These are phyloP conservation scores for Merops nubicus DNA, from an alignment of 2,113 vertebrate species.

Conservation along the genomic window DNA sequence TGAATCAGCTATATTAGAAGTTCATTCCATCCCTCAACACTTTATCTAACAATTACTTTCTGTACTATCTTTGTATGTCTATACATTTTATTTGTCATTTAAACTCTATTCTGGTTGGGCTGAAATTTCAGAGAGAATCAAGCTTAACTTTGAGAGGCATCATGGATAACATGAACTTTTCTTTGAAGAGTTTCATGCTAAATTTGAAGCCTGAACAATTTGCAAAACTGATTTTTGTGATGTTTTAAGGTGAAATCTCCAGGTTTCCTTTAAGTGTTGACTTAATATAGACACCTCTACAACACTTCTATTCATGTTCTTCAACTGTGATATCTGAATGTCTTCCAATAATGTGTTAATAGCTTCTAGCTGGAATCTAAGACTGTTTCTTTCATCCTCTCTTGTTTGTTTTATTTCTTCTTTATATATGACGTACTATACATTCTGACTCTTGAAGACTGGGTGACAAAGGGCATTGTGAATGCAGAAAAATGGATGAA, in stretches of 20 bases:
- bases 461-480: neutral
- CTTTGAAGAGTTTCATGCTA: neutral
- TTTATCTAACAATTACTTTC: neutral
- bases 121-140: neutral
- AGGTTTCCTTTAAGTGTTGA: neutral
- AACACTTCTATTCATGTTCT: neutral
- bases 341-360: neutral
- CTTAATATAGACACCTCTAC: neutral
- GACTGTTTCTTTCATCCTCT: neutral
- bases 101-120: neutral
- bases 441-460: neutral
- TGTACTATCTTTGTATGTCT: neutral
- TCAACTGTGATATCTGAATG: neutral
- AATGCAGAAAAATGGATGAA: neutral
- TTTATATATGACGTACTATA: neutral
- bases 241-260: neutral
- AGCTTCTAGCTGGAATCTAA: neutral
- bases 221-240: neutral
- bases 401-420: neutral
- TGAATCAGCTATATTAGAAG: neutral
- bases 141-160: neutral
- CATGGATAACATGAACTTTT: neutral
- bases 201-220: neutral
- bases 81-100: neutral
- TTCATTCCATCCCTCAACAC: neutral